Conservation (phyloP, 2,888 invertebrate species). For the Campopleginae sp. region DNA sequence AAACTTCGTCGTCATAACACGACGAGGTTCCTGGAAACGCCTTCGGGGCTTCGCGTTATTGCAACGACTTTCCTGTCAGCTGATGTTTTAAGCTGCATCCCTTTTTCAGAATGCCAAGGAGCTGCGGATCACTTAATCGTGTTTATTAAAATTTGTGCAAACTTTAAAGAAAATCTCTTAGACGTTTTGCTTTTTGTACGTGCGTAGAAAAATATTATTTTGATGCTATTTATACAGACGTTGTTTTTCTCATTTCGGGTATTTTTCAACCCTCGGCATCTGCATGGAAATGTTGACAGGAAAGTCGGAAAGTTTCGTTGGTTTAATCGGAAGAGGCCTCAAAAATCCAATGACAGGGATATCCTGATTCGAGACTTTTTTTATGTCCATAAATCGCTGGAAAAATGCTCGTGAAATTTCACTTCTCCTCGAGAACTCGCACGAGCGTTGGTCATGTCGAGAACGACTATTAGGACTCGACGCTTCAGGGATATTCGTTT, state of each 20-base stretch:
- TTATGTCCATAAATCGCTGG: not conserved
- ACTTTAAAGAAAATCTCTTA: not conserved
- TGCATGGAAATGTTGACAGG: not conserved
- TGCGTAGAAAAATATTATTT: not conserved
- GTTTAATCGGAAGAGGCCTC: not conserved
- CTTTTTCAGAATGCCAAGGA: slow-evolving; percentile 7
- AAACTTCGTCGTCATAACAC: not conserved
- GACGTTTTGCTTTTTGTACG: not conserved
- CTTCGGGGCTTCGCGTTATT: slow-evolving; percentile 16
- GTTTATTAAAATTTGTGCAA: not conserved
- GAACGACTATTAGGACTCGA: not conserved
- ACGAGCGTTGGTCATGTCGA: not conserved
- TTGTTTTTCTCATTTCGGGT: not conserved
- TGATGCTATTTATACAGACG: not conserved
- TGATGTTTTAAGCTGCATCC: not conserved
- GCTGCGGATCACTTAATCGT: not conserved
- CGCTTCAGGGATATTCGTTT: slow-evolving; percentile 9
- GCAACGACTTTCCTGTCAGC: slow-evolving; percentile 25
- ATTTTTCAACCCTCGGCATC: not conserved
- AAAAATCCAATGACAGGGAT: not conserved
- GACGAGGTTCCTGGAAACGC: not conserved
- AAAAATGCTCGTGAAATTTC: slow-evolving; percentile 8
- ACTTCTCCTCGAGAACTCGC: not conserved
- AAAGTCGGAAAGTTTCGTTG: not conserved
- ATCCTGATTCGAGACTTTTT: not conserved